These are phyloP conservation scores for Drosophila ambigua DNA, from an alignment of 1,140 invertebrate genomes.

Conservation along the genomic window DNA sequence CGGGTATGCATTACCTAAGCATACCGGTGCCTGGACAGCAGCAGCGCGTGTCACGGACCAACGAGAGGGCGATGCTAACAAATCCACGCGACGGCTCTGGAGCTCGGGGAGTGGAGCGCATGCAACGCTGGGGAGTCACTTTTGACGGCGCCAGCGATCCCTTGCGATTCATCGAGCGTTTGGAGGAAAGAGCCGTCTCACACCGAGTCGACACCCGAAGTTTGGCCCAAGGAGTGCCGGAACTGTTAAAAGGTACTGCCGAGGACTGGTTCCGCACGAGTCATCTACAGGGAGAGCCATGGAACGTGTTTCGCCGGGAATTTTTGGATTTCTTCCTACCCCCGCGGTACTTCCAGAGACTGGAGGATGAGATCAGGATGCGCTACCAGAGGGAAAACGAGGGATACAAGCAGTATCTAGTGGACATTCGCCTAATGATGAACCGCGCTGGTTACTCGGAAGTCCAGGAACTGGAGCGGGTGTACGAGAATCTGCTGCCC, in stretches of 20 bases:
- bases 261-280: conserved; percentile 4
- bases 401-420: background rate
- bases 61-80: too few relatives aligned
- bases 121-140: too few relatives aligned
- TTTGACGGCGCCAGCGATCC: too few relatives aligned
- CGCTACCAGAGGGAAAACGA: background rate
- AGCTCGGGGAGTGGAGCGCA: too few relatives aligned
- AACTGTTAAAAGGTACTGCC: background rate
- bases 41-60: too few relatives aligned
- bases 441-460: background rate
- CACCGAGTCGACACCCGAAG: too few relatives aligned
- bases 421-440: conserved; percentile 2
- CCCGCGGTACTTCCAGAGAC: background rate
- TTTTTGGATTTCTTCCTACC: conserved; percentile 5
- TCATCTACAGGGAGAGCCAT: background rate
- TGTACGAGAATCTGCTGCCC: conserved; percentile 1
- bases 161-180: too few relatives aligned
- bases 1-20: too few relatives aligned
- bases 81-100: too few relatives aligned
- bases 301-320: background rate
- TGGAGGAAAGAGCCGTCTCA: too few relatives aligned
- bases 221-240: too few relatives aligned
- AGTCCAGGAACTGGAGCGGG: conserved; percentile 1
- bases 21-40: too few relatives aligned
- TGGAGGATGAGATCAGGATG: conserved; percentile 5